These are phyloP conservation scores for Agonopterix heracliana DNA, from an alignment of 2,888 invertebrate genomes.

Conservation along the genomic window DNA sequence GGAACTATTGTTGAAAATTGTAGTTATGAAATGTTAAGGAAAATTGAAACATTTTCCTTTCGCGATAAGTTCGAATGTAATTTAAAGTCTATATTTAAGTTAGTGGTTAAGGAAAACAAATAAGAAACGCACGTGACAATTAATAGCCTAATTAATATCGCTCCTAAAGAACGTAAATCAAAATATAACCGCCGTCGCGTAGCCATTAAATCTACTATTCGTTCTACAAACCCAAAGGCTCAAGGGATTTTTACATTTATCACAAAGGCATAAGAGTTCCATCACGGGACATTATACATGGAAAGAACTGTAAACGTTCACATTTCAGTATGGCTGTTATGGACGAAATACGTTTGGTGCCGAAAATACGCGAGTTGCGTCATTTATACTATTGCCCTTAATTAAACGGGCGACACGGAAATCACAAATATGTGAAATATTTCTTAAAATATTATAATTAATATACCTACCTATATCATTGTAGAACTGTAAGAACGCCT, in stretches of 20 bases:
- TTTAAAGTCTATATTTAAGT: no score
- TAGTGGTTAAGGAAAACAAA: constrained; percentile 4
- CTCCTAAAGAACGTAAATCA: constrained; percentile 13
- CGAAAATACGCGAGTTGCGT: constrained; percentile 41
- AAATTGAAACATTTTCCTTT: no score
- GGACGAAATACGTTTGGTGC: constrained; percentile 30
- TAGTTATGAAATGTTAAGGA: no score
- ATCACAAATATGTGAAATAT: constrained; percentile 13
- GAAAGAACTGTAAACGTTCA: constrained; percentile 1
- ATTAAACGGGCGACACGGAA: constrained; percentile 32
- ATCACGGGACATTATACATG: no score
- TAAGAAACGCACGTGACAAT: constrained; percentile 14
- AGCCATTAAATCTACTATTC: constrained; percentile 4
- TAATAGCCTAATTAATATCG: constrained; percentile 16
- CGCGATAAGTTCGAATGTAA: no score
- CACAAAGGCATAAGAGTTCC: no score
- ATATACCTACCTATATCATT: no score
- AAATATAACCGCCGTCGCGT: constrained; percentile 11
- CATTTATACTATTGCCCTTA: constrained; percentile 34
- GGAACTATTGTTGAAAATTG: no score
- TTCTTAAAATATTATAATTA: neutral
- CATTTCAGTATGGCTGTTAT: constrained; percentile 33
- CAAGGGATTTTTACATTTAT: no score
- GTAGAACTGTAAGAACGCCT: no score
- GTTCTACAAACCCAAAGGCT: no score